phyloP scores from a whole-genome alignment of 2,797 vertebrate species.

The Cossypha caffra region DNA sequence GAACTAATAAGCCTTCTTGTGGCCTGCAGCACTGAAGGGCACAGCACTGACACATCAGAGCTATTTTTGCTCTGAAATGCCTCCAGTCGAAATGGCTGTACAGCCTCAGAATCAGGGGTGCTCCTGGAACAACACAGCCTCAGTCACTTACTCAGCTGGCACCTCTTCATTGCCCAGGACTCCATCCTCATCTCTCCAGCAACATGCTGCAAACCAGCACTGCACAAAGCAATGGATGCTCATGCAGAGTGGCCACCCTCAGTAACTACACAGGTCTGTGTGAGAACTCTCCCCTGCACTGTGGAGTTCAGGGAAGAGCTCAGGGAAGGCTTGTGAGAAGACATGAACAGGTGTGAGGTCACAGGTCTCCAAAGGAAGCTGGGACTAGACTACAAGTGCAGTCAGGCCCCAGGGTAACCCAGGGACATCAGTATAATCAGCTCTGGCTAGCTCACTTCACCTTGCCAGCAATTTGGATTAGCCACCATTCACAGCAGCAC shows the following conservation, averaged over 20 bases:
- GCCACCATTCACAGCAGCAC: neutral
- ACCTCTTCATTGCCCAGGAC: neutral
- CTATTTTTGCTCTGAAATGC: neutral
- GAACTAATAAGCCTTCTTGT: neutral
- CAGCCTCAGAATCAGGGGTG: neutral
- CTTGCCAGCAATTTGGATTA: neutral
- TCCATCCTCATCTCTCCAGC: neutral
- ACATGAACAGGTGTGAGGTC: neutral
- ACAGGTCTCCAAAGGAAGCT: neutral
- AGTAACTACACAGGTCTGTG: neutral
- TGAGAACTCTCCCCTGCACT: neutral
- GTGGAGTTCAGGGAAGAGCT: neutral
- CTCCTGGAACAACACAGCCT: neutral
- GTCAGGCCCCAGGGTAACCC: neutral
- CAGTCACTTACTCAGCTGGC: neutral
- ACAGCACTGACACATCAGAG: neutral
- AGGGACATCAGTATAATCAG: neutral
- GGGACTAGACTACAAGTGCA: neutral
- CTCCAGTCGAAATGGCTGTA: neutral
- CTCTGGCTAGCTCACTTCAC: neutral
- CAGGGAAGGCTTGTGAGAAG: neutral
- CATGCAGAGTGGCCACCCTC: neutral
- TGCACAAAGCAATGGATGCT: neutral
- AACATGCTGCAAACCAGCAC: neutral
- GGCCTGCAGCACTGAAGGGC: neutral